Base-by-base conservation (phyloP, 2,888 invertebrate genomes). In the Rotaria magnacalcarata region DNA sequence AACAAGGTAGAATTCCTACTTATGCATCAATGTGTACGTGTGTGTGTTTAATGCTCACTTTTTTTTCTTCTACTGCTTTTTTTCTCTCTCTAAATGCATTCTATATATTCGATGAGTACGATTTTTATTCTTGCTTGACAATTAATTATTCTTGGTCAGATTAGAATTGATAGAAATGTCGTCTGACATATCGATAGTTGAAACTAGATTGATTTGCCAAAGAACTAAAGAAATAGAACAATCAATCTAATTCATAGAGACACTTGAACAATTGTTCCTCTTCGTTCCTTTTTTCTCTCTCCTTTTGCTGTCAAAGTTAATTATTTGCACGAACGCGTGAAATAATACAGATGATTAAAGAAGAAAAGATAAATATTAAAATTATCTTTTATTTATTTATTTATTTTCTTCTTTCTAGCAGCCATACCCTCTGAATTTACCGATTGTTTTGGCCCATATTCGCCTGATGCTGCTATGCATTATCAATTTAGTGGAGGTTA, bases 321-420 rank as follows among this genome's bases (percentile, higher is more conserved):
- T 67, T 67, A 67, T 67, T 67, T 67, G 67, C 67, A 67, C 67
- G 67, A 67, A 67, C 34, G 67, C 67, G 67, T 67, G 67, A 67
- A 67, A 67, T 67, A 67, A 34, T 67, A 67, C 67, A 67, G 67
- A 67, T 67, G 34, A 67, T 67, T n/a, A 60, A 74, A 34, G 34
- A 2, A 34, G 34, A 74, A 74, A 74, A 41, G 34, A 41, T 74
- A 21, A 5, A 41, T 19, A 41, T 10, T 41, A 74, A 74, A 10
- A 24, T 43, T 75, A 24, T 43, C 19, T 43, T 34, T 34, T 34
- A 34, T 34, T 34, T 34, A 34, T 34, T 34, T 34, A 2, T 34
- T 34, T 34, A 34, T 34, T 34, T 34, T 34, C 34, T 34, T 34
- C 34, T 34, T 34, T 47, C 7, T 80, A 80, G 80, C 80, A 0